Evolutionary conservation across 2,888 invertebrate genomes (phyloP).

Genomic region (Merodon equestris): DNA sequence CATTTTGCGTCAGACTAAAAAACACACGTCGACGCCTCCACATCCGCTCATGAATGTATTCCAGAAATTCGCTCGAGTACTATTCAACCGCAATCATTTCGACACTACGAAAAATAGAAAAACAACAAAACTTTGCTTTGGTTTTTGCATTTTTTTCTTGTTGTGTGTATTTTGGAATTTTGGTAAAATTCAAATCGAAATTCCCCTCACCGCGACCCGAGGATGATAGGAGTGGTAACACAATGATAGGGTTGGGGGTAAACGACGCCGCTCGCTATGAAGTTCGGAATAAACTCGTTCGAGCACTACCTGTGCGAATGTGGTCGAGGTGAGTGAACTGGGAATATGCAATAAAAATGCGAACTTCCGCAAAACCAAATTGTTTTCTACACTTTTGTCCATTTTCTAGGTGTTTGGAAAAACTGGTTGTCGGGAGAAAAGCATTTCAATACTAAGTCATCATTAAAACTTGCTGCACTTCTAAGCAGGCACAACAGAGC

Average conservation of each 20-base stretch:
- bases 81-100: conserved; percentile 60
- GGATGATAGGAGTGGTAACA: conserved; percentile 9
- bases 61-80: conserved; percentile 27
- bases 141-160: conserved; percentile 20
- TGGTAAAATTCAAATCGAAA: conserved; percentile 56
- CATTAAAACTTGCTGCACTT: conserved; percentile 33
- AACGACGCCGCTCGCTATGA: conserved; percentile 32
- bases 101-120: conserved; percentile 51
- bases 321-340: background rate
- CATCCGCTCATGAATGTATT: conserved; percentile 11
- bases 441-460: background rate
- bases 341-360: background rate
- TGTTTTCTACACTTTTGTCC: conserved; percentile 5
- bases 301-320: too few species aligned
- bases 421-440: too few species aligned
- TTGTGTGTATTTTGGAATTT: background rate
- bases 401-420: too few species aligned
- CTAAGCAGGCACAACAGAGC: conserved; percentile 7
- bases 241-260: conserved; percentile 18
- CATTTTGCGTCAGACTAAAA: conserved; percentile 51
- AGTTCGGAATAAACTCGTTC: background rate
- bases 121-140: conserved; percentile 41
- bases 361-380: background rate
- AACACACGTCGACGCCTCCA: conserved; percentile 5
- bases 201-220: conserved; percentile 16